Evolutionary conservation across 1,140 invertebrate genomes (phyloP).

Genomic region (Maconellicoccus hirsutus): DNA sequence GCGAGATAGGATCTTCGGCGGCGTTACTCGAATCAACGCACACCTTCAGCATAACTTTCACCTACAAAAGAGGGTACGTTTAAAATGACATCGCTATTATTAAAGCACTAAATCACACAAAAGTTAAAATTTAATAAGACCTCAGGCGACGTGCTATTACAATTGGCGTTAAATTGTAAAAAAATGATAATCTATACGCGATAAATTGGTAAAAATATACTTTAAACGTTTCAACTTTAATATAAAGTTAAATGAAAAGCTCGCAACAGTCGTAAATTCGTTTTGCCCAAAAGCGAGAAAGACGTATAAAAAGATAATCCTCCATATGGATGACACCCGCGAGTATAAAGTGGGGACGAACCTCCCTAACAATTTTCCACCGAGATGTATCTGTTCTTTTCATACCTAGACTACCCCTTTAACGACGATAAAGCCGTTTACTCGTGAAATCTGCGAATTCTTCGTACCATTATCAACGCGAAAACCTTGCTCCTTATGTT

Average conservation of each 20-base stretch:
- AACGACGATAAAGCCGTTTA: constrained; percentile 7
- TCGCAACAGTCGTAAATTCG: constrained; percentile 16
- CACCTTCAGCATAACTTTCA: constrained; percentile 32
- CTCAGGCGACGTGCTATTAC: neutral
- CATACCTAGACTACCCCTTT: constrained; percentile 18
- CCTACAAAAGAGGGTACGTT: constrained; percentile 27
- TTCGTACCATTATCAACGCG: constrained; percentile 15
- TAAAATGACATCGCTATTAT: neutral
- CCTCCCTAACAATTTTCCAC: neutral
- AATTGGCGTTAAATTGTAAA: constrained; percentile 2
- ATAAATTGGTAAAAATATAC: constrained; percentile 12
- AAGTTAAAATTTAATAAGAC: neutral
- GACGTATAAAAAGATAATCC: neutral
- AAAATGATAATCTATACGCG: constrained; percentile 15
- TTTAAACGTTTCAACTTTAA: constrained; percentile 14
- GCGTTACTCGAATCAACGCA: neutral
- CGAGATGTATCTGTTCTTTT: neutral
- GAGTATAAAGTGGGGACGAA: constrained; percentile 8
- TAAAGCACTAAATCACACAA: constrained; percentile 11
- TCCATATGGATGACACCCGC: constrained; percentile 18
- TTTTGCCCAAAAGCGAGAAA: constrained; percentile 12
- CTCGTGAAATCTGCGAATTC: constrained; percentile 13
- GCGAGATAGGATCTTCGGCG: neutral
- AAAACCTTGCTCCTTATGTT: neutral
- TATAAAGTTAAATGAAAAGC: constrained; percentile 22